Evolutionary conservation across 2,888 invertebrate species (phyloP).

Genomic region (Brachylomia viminalis): DNA sequence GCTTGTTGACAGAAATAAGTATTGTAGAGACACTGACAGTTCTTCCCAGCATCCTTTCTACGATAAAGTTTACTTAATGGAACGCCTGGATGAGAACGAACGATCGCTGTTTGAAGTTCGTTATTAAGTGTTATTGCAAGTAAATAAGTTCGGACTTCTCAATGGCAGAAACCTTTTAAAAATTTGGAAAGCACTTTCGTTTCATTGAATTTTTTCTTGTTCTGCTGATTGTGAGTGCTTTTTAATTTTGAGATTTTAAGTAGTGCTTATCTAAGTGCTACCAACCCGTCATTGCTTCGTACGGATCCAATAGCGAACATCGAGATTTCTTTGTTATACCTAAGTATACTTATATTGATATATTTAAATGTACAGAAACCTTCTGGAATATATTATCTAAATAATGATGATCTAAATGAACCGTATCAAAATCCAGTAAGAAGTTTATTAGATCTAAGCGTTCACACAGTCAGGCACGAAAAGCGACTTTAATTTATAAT

Average conservation of each 20-base stretch:
- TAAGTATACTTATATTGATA: no score
- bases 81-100: conserved; percentile 1
- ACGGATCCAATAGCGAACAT: neutral
- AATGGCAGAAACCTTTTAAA: conserved; percentile 5
- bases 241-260: neutral
- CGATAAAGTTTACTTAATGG: conserved; percentile 18
- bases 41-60: neutral
- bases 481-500: no score
- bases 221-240: neutral
- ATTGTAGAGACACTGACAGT: neutral
- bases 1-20: neutral
- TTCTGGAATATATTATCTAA: neutral
- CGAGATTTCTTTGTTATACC: neutral
- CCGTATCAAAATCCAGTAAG: neutral
- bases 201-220: neutral
- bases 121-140: conserved; percentile 25
- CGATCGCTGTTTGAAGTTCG: conserved; percentile 17
- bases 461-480: no score
- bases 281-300: neutral
- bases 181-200: conserved; percentile 6
- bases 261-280: neutral
- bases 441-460: neutral
- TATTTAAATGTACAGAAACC: neutral
- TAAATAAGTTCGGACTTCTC: conserved; percentile 13
- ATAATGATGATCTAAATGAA: neutral